Evolutionary conservation across 2,888 invertebrate species (phyloP), one percentile per base, ranked within the genome.

Genomic region (Sphaeridia pumilis): DNA sequence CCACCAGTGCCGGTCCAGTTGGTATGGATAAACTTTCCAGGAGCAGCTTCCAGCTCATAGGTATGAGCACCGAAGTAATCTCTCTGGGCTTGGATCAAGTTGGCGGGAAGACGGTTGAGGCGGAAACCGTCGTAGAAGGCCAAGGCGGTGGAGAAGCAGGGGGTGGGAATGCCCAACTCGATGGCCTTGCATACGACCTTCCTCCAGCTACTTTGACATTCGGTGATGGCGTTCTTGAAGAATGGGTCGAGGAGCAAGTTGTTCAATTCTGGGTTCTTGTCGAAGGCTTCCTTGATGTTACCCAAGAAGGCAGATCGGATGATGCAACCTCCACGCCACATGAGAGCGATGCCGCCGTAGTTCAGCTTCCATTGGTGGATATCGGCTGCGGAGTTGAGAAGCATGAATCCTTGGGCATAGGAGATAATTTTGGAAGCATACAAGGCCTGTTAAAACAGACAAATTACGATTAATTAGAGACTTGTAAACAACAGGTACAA

Each of bases 321-420:
- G 68, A 97, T 97, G 71, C 95, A 97, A n/a, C 97, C 97, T 17
- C 95, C 95, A 58, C 97, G 81, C 98, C 98, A 98, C 97, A 98
- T 98, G 41, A 98, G 75, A 1, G 98, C 97, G 60, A 98, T 94
- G 52, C 89, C 89, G 46, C 97, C 98, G 68, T 94, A 93, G 74
- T 98, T 97, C 56, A 98, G 75, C 59, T 88, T 83, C 98, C 98
- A 98, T 4, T 82, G 79, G 69, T 90, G 83, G 64, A 87, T 80
- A 69, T 82, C 81, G 14, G 94, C 94, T 14, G 94, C 93, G 71
- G 93, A 90, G 42, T 90, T 76, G 67, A 95, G 75, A 61, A 95
- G 74, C 95, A 95, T 95, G 68, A 92, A 92, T 2, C 90, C 98
- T 76, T 98, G 98, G 0, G 98, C 93, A 69, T 98, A 99, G 0